A percentile compares a stretch with the other conserved stretches of the same genome.
Evolutionary conservation across 2,113 vertebrate species (phyloP).

Genomic region (Callospermophilus lateralis): DNA sequence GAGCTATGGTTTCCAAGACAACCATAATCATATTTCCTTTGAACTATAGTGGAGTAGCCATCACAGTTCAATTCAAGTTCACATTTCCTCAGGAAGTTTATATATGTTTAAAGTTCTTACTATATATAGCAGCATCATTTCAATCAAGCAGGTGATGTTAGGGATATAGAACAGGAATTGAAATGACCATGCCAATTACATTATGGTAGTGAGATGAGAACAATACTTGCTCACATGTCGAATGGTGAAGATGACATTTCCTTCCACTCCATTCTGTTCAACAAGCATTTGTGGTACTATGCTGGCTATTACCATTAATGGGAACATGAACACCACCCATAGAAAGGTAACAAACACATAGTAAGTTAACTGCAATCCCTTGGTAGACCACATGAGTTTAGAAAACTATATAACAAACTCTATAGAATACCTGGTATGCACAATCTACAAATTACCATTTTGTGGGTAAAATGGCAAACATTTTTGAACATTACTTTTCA

Average conservation of each 20-base stretch:
- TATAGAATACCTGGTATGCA: neutral
- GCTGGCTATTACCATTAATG: neutral
- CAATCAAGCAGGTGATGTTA: neutral
- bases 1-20: conserved; percentile 69
- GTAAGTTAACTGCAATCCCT: neutral
- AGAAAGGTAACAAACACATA: neutral
- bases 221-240: neutral
- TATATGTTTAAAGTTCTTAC: conserved; percentile 15
- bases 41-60: conserved; percentile 32
- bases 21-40: conserved; percentile 70
- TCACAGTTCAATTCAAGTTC: conserved; percentile 62
- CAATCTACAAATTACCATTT: neutral
- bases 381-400: neutral
- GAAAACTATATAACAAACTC: neutral
- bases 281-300: neutral
- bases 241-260: neutral
- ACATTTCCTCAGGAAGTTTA: conserved; percentile 49
- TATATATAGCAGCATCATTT: neutral
- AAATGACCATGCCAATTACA: neutral
- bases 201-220: neutral
- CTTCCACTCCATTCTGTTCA: neutral
- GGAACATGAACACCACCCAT: neutral
- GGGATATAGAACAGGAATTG: neutral
- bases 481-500: neutral
- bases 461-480: conserved; percentile 26